Percentiles rank a stretch among this genome's conserved stretches.
Conservation (phyloP, 2,888 invertebrate genomes). For the Acronicta leporina region DNA sequence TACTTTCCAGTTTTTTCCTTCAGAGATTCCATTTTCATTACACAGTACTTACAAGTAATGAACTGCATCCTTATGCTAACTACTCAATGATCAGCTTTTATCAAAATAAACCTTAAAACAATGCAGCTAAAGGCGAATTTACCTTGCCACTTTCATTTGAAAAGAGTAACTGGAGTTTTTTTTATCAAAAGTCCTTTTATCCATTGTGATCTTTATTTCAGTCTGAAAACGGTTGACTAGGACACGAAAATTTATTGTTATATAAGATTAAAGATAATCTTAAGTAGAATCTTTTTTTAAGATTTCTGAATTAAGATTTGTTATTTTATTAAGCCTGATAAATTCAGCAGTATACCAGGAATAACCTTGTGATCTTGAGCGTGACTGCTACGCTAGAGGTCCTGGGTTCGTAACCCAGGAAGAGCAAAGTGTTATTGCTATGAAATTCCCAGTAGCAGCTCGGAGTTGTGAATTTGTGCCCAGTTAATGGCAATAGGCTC, state of each 20-base stretch:
- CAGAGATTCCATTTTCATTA: conserved; percentile 65
- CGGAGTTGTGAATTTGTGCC: too few species aligned
- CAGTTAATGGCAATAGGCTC: too few species aligned
- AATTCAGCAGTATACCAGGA: too few species aligned
- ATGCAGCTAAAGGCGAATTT: conserved; percentile 38
- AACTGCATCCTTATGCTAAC: conserved; percentile 63
- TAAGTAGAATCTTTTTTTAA: conserved; percentile 22
- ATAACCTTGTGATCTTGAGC: too few species aligned
- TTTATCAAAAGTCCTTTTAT: conserved; percentile 56
- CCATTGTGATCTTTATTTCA: conserved; percentile 53
- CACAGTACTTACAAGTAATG: conserved; percentile 62
- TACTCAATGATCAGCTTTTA: conserved; percentile 42
- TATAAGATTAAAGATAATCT: conserved; percentile 38
- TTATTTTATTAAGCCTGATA: conserved; percentile 3
- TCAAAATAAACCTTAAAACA: conserved; percentile 48
- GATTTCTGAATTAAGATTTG: conserved; percentile 14
- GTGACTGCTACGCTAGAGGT: too few species aligned
- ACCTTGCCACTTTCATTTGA: conserved; percentile 25
- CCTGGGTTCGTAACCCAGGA: too few species aligned
- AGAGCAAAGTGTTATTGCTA: neutral
- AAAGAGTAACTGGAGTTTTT: conserved; percentile 45
- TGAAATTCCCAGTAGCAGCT: too few species aligned
- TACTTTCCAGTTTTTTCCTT: conserved; percentile 61
- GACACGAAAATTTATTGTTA: conserved; percentile 46
- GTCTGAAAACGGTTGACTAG: conserved; percentile 38